These are phyloP conservation scores for Panopea generosa DNA, from an alignment of 2,888 invertebrate genomes.

Conservation along the genomic window DNA sequence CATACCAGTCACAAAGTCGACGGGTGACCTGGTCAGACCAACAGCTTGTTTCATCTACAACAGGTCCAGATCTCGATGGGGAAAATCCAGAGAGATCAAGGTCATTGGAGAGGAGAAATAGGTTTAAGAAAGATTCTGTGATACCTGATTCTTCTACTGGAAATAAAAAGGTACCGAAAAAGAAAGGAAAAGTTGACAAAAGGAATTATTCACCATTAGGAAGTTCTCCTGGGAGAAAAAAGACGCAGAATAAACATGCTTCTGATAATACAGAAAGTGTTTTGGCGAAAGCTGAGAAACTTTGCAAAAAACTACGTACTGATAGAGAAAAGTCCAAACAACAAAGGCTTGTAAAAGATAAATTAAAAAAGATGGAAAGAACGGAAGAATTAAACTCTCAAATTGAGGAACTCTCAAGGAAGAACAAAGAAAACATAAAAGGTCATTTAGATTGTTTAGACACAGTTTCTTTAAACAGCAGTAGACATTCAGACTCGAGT, in stretches of 20 bases:
- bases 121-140: neutral
- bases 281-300: constrained; percentile 73
- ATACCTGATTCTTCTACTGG: constrained; percentile 22
- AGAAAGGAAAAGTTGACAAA: constrained; percentile 15
- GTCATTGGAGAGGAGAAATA: neutral
- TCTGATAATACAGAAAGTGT: constrained; percentile 58
- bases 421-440: constrained; percentile 67
- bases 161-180: constrained; percentile 12
- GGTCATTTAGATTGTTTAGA: constrained; percentile 62
- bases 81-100: neutral
- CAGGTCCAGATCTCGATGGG: constrained; percentile 6
- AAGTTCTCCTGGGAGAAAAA: constrained; percentile 7
- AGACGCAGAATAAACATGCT: constrained; percentile 5
- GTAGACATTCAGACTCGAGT: neutral
- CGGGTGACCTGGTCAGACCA: constrained; percentile 57
- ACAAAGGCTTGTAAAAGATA: constrained; percentile 59
- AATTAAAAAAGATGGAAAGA: constrained; percentile 66
- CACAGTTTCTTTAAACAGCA: neutral
- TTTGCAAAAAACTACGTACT: constrained; percentile 74
- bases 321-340: constrained; percentile 67
- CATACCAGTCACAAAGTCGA: constrained; percentile 1
- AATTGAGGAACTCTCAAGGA: constrained; percentile 61
- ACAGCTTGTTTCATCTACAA: constrained; percentile 49
- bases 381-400: constrained; percentile 65
- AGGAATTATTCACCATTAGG: neutral